Evolutionary conservation across 2,113 vertebrate genomes (phyloP).

Genomic region (Chauna torquata): DNA sequence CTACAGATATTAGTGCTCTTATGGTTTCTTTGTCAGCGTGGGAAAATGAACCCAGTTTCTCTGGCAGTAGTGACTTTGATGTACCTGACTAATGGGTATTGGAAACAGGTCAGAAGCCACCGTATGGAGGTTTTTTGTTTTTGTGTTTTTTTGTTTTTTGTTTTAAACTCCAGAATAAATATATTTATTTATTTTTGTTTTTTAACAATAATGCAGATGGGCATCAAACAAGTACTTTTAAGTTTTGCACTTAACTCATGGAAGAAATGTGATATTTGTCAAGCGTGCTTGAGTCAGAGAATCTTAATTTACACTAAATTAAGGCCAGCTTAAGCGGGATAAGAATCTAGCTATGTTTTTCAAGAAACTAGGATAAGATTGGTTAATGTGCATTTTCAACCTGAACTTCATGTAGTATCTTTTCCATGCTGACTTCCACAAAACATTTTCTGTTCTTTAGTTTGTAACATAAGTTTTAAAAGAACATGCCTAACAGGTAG

Average conservation of each 20-base stretch:
- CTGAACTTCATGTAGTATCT: neutral
- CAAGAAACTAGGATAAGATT: neutral
- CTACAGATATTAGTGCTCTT: neutral
- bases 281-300: neutral
- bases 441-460: neutral
- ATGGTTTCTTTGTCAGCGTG: neutral
- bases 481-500: neutral
- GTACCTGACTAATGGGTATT: neutral
- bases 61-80: neutral
- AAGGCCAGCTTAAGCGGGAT: neutral
- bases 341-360: neutral
- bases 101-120: neutral
- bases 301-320: neutral
- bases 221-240: neutral
- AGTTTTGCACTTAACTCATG: neutral
- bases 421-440: neutral
- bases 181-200: neutral
- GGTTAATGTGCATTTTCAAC: neutral
- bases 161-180: neutral
- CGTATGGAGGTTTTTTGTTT: neutral
- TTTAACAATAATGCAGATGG: neutral
- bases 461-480: neutral
- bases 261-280: neutral
- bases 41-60: neutral
- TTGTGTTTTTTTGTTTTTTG: no score